These are phyloP conservation scores for Zosterops pallidus DNA, from an alignment of 2,113 vertebrate genomes.

Conservation along the genomic window DNA sequence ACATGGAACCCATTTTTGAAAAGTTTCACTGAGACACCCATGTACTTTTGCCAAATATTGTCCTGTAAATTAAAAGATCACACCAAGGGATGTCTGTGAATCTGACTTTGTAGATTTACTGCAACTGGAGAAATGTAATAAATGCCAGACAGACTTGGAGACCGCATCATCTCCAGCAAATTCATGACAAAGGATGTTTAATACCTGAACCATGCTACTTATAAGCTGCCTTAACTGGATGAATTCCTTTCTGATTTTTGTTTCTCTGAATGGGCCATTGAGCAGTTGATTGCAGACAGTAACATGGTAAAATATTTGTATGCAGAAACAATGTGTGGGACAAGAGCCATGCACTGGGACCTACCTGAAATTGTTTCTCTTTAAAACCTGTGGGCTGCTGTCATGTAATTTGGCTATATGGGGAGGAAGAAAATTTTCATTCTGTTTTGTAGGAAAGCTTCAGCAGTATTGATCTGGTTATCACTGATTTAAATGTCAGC, in stretches of 20 bases:
- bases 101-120: background rate
- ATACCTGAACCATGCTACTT: slow-evolving; percentile 1
- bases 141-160: background rate
- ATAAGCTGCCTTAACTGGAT: slow-evolving; percentile 21
- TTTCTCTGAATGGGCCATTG: background rate
- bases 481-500: background rate
- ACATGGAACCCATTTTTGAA: background rate
- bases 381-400: background rate
- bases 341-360: background rate
- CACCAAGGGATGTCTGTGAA: background rate
- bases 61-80: background rate
- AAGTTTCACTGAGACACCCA: background rate
- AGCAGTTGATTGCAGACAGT: slow-evolving; percentile 24
- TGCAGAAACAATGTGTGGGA: slow-evolving; percentile 17
- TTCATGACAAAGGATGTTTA: background rate
- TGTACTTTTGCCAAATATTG: background rate
- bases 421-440: background rate
- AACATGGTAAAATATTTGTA: slow-evolving; percentile 21
- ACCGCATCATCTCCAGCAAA: background rate
- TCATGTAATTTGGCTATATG: background rate
- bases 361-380: background rate
- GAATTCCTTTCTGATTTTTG: background rate
- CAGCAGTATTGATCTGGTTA: background rate
- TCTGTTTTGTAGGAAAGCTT: slow-evolving; percentile 48
- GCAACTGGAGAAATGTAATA: background rate